These are phyloP conservation scores for Caenorhabditis sp. DNA, from an alignment of 2,888 invertebrate species.

Conservation along the genomic window DNA sequence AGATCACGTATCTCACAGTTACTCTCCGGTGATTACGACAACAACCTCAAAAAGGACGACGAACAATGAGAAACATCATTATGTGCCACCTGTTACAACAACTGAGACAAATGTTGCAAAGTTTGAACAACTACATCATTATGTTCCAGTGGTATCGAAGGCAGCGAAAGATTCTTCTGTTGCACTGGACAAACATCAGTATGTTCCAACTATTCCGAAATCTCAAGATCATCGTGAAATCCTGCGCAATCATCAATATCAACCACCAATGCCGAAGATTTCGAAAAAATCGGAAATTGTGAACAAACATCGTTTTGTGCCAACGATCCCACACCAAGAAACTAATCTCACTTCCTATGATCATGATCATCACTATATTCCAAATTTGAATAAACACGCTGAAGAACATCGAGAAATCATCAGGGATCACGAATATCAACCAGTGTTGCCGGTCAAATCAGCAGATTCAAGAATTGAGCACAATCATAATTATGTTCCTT, in stretches of 20 bases:
- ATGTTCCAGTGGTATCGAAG: background rate
- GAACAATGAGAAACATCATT: conserved; percentile 1
- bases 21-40: background rate
- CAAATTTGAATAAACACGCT: conserved; percentile 13
- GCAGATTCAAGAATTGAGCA: background rate
- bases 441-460: background rate
- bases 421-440: conserved; percentile 29
- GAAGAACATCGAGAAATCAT: conserved; percentile 16
- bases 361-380: conserved; percentile 23
- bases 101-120: background rate
- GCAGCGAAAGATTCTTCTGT: too few relatives aligned
- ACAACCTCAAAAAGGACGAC: background rate
- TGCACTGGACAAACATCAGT: background rate
- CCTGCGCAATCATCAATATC: conserved; percentile 11
- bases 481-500: conserved; percentile 4
- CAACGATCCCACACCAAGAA: conserved; percentile 7
- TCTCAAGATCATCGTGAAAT: background rate
- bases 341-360: background rate
- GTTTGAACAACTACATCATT: background rate
- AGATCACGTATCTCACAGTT: conserved; percentile 13
- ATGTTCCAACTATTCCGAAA: conserved; percentile 5
- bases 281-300: conserved; percentile 5
- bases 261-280: conserved; percentile 8
- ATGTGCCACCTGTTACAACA: background rate
- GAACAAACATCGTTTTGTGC: conserved; percentile 22